A percentile compares a stretch with the other conserved stretches of the same genome.
phyloP scores from a whole-genome alignment of 2,113 vertebrate species.

The Heterotis niloticus region DNA sequence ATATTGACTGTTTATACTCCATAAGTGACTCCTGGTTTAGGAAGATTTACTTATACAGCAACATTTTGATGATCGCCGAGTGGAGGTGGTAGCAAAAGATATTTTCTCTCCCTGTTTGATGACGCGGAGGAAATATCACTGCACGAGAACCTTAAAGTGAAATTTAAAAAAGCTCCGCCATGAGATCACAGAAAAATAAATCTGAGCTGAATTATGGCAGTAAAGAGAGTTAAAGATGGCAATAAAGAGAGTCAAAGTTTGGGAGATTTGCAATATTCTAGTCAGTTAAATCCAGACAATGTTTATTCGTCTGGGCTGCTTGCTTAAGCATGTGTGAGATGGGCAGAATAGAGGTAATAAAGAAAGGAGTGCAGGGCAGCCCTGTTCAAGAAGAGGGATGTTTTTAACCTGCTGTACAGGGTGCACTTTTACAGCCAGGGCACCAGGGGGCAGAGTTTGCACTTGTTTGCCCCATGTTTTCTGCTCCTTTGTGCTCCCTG shows the following conservation, averaged over 20 bases:
- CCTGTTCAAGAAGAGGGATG: background rate
- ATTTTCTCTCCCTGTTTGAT: background rate
- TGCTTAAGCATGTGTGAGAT: too few relatives aligned
- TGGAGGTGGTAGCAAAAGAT: background rate
- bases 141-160: background rate
- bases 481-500: conserved; percentile 17
- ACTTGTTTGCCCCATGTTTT: conserved; percentile 43
- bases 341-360: too few relatives aligned
- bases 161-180: background rate
- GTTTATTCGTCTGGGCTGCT: too few relatives aligned
- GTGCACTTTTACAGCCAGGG: conserved; percentile 27
- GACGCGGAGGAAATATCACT: background rate
- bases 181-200: background rate
- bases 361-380: background rate
- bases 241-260: background rate
- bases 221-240: background rate
- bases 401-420: background rate
- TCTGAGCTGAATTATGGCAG: background rate
- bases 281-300: too few relatives aligned
- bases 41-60: conserved; percentile 21
- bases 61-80: background rate
- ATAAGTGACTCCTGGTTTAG: conserved; percentile 31
- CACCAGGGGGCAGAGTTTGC: conserved; percentile 60
- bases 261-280: background rate
- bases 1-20: conserved; percentile 34